Conservation (phyloP, 2,888 invertebrate species). For the Cerceris ruficornis region DNA sequence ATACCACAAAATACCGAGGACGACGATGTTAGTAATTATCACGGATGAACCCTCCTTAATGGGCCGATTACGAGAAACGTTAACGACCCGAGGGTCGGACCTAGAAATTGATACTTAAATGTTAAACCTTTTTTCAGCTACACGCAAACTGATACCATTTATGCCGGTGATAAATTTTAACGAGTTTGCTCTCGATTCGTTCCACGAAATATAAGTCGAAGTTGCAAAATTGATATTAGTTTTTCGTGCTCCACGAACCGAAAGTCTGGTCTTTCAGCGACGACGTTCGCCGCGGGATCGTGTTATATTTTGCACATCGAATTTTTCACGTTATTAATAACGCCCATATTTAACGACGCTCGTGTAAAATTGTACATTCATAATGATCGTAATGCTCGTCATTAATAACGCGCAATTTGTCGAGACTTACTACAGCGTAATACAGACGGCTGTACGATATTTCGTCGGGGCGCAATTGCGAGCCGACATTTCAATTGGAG, state of each 20-base stretch:
- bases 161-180: background rate
- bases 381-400: constrained; percentile 17
- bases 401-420: constrained; percentile 35
- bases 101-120: constrained; percentile 22
- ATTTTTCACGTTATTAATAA: background rate
- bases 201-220: too few species aligned
- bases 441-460: constrained; percentile 19
- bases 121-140: background rate
- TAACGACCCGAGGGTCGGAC: constrained; percentile 13
- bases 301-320: background rate
- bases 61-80: constrained; percentile 25
- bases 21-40: constrained; percentile 28
- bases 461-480: constrained; percentile 32
- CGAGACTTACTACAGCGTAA: constrained; percentile 16
- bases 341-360: background rate
- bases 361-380: constrained; percentile 11
- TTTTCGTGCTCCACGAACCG: too few species aligned
- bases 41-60: constrained; percentile 21
- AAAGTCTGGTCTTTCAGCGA: background rate
- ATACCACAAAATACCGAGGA: background rate
- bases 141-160: background rate
- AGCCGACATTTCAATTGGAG: constrained; percentile 48
- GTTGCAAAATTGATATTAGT: too few species aligned
- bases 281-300: background rate
- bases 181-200: too few species aligned